Evolutionary conservation across 2,113 vertebrate genomes (phyloP), one percentile per base, ranked within the genome.

Genomic region (Columbina picui): DNA sequence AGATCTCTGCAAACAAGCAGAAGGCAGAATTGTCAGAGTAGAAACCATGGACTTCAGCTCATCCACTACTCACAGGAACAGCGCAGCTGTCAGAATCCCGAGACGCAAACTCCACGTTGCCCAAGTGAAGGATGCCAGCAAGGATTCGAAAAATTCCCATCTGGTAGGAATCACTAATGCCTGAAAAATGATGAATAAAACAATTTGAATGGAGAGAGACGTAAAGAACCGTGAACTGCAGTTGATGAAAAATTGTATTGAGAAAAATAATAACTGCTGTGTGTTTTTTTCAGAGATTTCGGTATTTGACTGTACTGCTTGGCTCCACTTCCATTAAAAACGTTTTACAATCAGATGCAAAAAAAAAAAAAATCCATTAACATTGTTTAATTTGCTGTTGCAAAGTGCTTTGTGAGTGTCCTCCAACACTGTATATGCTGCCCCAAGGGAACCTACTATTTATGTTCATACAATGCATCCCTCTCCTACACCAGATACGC

Each of bases 131-230:
- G 96, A 99, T 99, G 64, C 99, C 98, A 93, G 99, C 99, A 93
- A 99, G 98, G 96, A 99, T 99, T 93, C 98, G 98, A 97, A 99
- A 99, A 97, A 99, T 98, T 63, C 99, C 99, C 98, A 99, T 99
- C 98, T 99, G 99, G 96, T 99, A 98, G 49, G 98, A 98, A 90
- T 99, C 99, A 92, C 98, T 99, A 89, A 99, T 99, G 60, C 99
- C 99, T 99, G 96, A 70, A 97, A 91, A 68, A 87, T 4, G 5
- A 71, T 12, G 19, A 94, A 92, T 50, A 91, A 94, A 84, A 53
- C 7, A 1, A 23, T 57, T 39, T 68, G 56, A 87, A 43, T 67
- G 17, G 30, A 79, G 30, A 86, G 25, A 73, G 49, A 91, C 73
- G 38, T 52, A 57, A 50, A 71, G 32, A 93, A 64, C 27, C 32